Base-by-base conservation (phyloP, 1,140 invertebrate species). In the Dendrolimus kikuchii region DNA sequence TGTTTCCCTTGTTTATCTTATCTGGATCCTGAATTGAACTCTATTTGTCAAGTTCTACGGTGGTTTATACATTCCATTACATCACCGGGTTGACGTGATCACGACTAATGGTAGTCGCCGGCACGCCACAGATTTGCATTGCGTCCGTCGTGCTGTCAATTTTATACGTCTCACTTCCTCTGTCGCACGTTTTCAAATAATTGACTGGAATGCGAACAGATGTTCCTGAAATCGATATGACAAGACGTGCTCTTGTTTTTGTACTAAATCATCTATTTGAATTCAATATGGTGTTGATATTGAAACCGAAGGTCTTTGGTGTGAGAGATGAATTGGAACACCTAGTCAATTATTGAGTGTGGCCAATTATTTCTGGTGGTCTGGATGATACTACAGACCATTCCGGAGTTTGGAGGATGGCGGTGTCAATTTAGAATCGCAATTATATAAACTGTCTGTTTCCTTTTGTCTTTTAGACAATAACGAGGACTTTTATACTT, bases 111-210 rank as follows among this genome's bases (percentile, higher is more conserved):
- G 64, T 62, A 52, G 55, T 63, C 67, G 70, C 56, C 62, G 60
- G 59, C 62, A 71, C 65, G 64, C 63, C 75, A 68, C 73, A 77
- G 78, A 81, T 81, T 81, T 81, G 76, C 71, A 75, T 69, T 68
- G 64, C 67, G 72, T 70, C 66, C 65, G 74, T 66, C 66, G 64
- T 66, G 66, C 60, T 69, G 68, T 73, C 70, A 75, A 73, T 75
- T 72, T 63, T 60, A 58, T 67, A 66, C 60, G 59, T 69, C 64
- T 74, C 64, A 71, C 64, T 77, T 74, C 68, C 68, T 68, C 53
- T 66, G 56, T 57, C 65, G 51, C 55, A 64, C 57, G 62, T 64
- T 71, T 56, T 55, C 56, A 41, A 64, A 60, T 63, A 59, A 74
- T 75, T 72, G 68, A 23, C 53, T 71, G 68, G 67, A 74, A 74